Base-by-base conservation (phyloP, 53 echinoderm and acorn worm genomes). In the Hippasteria phrygiana region DNA sequence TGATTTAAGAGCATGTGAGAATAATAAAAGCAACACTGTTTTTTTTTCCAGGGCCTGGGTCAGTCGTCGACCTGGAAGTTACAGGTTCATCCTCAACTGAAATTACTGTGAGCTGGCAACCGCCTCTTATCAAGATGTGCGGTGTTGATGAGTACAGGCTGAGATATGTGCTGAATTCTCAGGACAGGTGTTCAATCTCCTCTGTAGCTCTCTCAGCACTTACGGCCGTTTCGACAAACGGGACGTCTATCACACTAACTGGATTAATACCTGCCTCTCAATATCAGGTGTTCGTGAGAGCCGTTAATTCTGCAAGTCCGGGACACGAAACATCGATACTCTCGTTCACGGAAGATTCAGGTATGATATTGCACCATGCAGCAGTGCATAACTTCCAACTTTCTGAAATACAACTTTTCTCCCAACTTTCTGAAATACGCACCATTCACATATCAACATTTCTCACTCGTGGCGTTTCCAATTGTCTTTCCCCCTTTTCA, bases 201-300 rank as follows among this genome's bases (percentile, higher is more conserved):
- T 8, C 59, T 27, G 54, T 24, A 37, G 7, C 36, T 50, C 29
- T 17, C 16, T 5, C 53, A 20, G 9, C 33, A 32, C 43, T 28
- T 12, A 5, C 14, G 0, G 29, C 20, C 3, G 45, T 81, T 0
- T 65, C 66, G 32, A 12, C 81, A 14, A 24, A 14, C 31, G 9
- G 14, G 45, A 80, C 56, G 24, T 80, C 80, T n/a, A 59, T 41
- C 59, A 64, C 27, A 17, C 64, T 81, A 28, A 81, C 81, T 4
- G 81, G 17, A 16, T 26, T 81, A 17, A 27, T 63, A 10, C 34
- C 81, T 1, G 81, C 41, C 43, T 63, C 81, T 18, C 63, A 81
- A 17, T 81, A 81, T 40, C 81, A 81, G 45, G 46, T 63, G 33
- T 81, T 43, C 28, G 43, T 81, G 24, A 28, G 24, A 42, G 81